Base-by-base conservation (phyloP, 2,113 vertebrate species). In the Aepyceros melampus region DNA sequence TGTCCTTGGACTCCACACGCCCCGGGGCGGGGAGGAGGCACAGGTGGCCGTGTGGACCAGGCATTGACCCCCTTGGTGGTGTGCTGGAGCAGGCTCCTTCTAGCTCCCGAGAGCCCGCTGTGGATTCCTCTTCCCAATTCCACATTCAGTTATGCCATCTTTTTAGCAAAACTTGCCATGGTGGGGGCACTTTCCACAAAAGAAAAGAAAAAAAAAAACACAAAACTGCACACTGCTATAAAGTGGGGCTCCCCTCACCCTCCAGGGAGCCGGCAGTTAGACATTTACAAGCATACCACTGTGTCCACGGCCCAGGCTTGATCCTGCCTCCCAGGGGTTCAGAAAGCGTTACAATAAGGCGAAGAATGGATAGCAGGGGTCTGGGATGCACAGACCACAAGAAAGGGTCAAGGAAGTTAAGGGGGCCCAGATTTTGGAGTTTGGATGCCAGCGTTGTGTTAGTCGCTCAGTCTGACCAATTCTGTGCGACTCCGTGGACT, bases 31-130 rank as follows among this genome's bases (percentile, higher is more conserved):
- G 10, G 13, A 7, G 45, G n/a, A 4, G 19, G 16, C 33, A 3
- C 0, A 25, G 8, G 29, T 3, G 40, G 64, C 47, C 25, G 8
- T 36, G 13, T 3, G 29, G 90, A 14, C 56, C 6, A 4, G 1
- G 79, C 16, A 0, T 0, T 13, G 40, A 64, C 7, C 13, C 16
- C 47, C 58, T 29, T 0, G 1, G 56, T 1, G 27, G 36, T 51
- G 51, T 4, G 15, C 55, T 82, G 27, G 21, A 5, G 10, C 6
- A 4, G 2, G n/a, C 84, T 36, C 47, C 1, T 53, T 15, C 14
- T 4, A 84, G n/a, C 76, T 79, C n/a, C n/a, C 1, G 0, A 55
- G 36, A 78, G 49, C 19, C 5, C 14, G 3, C 1, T 2, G 2
- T 8, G 11, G 78, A 1, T 29, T 64, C 17, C 43, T 40, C 19